Percentiles rank a stretch among this genome's conserved stretches.
Evolutionary conservation across 2,113 vertebrate species (phyloP).

Genomic region (Leucosticte australis): DNA sequence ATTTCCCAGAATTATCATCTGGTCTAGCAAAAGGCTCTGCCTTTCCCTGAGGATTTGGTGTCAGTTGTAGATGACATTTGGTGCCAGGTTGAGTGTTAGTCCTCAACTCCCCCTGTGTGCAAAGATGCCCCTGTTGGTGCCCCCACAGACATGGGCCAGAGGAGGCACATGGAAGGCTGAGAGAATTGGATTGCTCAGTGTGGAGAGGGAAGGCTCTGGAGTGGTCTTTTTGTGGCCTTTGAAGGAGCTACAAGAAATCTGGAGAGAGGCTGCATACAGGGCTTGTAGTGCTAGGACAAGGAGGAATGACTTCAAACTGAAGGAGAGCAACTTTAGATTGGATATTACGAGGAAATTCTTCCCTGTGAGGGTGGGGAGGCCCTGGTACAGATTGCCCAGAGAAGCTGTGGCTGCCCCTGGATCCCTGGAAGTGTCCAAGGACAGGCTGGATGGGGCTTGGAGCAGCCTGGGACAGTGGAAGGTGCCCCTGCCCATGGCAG

Average conservation of each 20-base stretch:
- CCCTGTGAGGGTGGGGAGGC: rapidly evolving
- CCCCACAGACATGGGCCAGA: background rate
- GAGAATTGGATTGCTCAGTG: background rate
- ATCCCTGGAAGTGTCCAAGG: background rate
- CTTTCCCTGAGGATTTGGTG: background rate
- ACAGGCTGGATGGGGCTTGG: rapidly evolving
- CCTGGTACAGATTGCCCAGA: background rate
- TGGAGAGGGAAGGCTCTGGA: background rate
- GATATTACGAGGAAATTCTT: rapidly evolving
- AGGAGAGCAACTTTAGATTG: background rate
- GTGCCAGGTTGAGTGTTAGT: rapidly evolving
- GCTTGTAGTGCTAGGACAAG: no score
- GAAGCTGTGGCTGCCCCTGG: background rate
- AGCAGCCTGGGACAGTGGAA: background rate
- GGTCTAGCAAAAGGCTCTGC: background rate
- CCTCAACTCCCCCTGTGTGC: rapidly evolving
- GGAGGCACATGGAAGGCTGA: background rate
- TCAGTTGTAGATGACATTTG: rapidly evolving
- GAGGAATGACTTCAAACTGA: background rate
- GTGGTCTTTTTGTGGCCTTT: background rate
- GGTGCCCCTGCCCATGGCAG: background rate
- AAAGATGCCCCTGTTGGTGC: rapidly evolving
- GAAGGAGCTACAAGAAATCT: background rate
- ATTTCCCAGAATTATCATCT: background rate
- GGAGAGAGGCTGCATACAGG: background rate